Base-by-base conservation (phyloP, 1,140 invertebrate species). In the Drosophila ambigua region DNA sequence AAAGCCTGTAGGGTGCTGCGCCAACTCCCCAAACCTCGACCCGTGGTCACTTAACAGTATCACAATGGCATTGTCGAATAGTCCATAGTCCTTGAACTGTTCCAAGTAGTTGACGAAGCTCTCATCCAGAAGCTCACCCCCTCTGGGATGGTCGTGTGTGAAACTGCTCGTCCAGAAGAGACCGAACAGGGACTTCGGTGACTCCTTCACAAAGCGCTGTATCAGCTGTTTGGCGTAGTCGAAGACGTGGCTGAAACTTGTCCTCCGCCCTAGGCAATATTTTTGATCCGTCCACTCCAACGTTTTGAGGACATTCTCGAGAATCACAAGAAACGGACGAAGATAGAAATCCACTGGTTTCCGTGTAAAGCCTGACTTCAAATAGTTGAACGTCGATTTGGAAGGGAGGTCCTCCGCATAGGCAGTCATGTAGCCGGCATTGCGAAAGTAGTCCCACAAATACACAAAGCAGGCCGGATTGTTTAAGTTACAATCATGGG, bases 1-100 rank as follows among this genome's bases (percentile, higher is more conserved):
- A 95, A 78, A 95, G 0, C 98, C 97, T 53, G 95, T 94, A 74
- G 54, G 7, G 8, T 89, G 43, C 53, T 94, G 87, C 44, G 96
- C 89, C 20, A 97, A 94, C 5, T 92, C 92, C 4, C 98, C 98
- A 93, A 95, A 98, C 16, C 98, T 91, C 79, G 97, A 95, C 0
- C 98, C 98, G 91, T 99, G 98, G 91, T 99, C 98, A 76, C 97
- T 97, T 72, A 98, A 93, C 15, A 98, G 93, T 15, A 99, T 93
- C 0, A 99, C 88, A 74, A 96, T 92, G 0, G 95, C 94, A 50
- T 94, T 93, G 28, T 96, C 94, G 46, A 96, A 91, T 8, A 94
- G 92, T 0, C 94, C 93, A 2, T 92, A 91, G 0, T 92, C 72
- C 26, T 95, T 92, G 20, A 96, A 82, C 4, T 92, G 89, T 49